Percentiles rank a stretch among this genome's conserved stretches.
Conservation (phyloP, 2,113 vertebrate species). For the Pycnonotus jocosus region DNA sequence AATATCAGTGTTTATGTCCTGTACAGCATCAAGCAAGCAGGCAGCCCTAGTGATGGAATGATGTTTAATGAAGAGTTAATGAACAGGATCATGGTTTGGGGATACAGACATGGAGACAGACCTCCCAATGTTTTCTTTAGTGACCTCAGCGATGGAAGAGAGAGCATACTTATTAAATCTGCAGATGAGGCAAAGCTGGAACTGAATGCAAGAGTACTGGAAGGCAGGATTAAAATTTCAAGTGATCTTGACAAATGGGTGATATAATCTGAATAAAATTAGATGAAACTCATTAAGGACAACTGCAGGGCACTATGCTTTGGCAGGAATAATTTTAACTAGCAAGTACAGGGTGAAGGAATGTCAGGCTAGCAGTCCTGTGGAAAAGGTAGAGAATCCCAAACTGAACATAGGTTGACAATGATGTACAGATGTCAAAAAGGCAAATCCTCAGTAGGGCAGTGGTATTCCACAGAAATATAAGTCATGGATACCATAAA, state of each 20-base stretch:
- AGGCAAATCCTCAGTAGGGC: background rate
- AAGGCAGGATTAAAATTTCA: conserved; percentile 52
- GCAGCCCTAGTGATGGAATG: background rate
- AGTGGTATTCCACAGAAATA: background rate
- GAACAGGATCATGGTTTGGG: background rate
- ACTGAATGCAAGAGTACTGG: background rate
- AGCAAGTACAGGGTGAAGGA: background rate
- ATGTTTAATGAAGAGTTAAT: conserved; percentile 9
- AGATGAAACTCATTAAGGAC: conserved; percentile 34
- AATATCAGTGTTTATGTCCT: background rate
- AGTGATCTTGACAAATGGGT: conserved; percentile 24
- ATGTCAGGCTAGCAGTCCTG: background rate
- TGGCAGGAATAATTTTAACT: background rate
- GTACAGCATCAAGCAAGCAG: background rate
- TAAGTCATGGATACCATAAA: background rate
- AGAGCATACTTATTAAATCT: conserved; percentile 15
- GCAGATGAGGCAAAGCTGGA: conserved; percentile 44
- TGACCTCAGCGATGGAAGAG: conserved; percentile 29
- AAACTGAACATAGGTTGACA: background rate
- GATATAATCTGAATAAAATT: conserved; percentile 37
- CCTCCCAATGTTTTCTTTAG: conserved; percentile 27
- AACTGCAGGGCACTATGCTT: conserved; percentile 29
- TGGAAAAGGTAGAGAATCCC: background rate
- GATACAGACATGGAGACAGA: background rate
- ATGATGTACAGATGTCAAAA: background rate